These are phyloP conservation scores for Mandrillus leucophaeus DNA, from an alignment of 2,113 vertebrate genomes.

Conservation along the genomic window DNA sequence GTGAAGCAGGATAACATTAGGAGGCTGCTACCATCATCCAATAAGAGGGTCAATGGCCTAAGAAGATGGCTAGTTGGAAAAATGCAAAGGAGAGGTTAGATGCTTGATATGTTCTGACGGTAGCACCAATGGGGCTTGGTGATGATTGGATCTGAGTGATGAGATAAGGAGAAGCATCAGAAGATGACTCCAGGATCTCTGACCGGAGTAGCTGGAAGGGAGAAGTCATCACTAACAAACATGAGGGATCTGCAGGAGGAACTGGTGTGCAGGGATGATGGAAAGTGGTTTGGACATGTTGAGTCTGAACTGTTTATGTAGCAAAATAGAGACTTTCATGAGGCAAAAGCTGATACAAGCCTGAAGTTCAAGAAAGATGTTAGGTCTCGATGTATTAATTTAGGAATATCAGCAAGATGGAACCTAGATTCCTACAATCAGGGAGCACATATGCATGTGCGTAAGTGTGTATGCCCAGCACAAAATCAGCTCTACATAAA, in stretches of 20 bases:
- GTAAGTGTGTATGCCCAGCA: no score
- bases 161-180: accelerated
- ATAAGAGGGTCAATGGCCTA: neutral
- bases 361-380: neutral
- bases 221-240: neutral
- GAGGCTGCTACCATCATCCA: accelerated
- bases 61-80: neutral
- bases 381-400: neutral
- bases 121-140: accelerated
- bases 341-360: neutral
- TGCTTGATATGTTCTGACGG: accelerated
- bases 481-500: neutral
- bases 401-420: neutral
- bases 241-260: neutral
- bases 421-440: no score
- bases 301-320: no score
- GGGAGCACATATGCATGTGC: no score
- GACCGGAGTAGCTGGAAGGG: neutral
- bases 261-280: neutral
- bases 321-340: neutral
- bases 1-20: accelerated
- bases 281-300: neutral
- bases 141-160: no score
- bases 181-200: accelerated
- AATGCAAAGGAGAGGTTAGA: neutral